A percentile compares a stretch with the other conserved stretches of the same genome.
Conservation (phyloP, 1,140 invertebrate genomes). For the Drosophila bipectinata region DNA sequence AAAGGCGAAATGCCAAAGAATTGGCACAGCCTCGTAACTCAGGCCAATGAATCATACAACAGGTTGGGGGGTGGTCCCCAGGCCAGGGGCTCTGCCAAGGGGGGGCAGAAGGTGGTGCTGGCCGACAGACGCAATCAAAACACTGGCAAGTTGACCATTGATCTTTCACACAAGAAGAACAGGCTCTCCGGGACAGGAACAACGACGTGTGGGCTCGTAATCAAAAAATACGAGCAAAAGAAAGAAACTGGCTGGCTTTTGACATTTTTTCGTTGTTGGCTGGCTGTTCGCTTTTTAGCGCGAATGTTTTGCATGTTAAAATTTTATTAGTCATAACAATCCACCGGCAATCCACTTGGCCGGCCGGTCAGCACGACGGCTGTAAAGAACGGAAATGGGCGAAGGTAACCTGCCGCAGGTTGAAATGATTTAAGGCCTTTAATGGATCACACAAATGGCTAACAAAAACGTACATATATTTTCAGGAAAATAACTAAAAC, state of each 20-base stretch:
- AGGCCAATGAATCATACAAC: slow-evolving; percentile 71
- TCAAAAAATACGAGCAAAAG: slow-evolving; percentile 51
- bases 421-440: slow-evolving; percentile 52
- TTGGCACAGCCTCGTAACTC: slow-evolving; percentile 76
- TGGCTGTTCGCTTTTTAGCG: slow-evolving; percentile 54
- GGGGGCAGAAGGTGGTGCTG: not conserved
- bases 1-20: slow-evolving; percentile 65
- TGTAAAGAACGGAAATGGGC: slow-evolving; percentile 7
- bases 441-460: slow-evolving; percentile 17
- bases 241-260: slow-evolving; percentile 67
- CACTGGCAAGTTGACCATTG: slow-evolving; percentile 70
- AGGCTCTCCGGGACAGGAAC: slow-evolving; percentile 27
- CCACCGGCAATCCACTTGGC: slow-evolving; percentile 23
- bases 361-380: slow-evolving; percentile 23
- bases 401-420: slow-evolving; percentile 49
- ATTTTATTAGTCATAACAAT: slow-evolving; percentile 82
- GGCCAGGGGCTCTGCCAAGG: not conserved
- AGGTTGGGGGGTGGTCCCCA: slow-evolving; percentile 23
- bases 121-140: slow-evolving; percentile 69
- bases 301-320: slow-evolving; percentile 81
- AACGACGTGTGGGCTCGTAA: slow-evolving; percentile 69
- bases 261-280: slow-evolving; percentile 64
- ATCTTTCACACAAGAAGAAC: slow-evolving; percentile 62
- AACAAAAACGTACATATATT: not conserved
- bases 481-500: not conserved